Percentiles rank a stretch among this genome's conserved stretches.
These are phyloP conservation scores for Chloroceryle amazona DNA, from an alignment of 2,797 vertebrate genomes.

Conservation along the genomic window DNA sequence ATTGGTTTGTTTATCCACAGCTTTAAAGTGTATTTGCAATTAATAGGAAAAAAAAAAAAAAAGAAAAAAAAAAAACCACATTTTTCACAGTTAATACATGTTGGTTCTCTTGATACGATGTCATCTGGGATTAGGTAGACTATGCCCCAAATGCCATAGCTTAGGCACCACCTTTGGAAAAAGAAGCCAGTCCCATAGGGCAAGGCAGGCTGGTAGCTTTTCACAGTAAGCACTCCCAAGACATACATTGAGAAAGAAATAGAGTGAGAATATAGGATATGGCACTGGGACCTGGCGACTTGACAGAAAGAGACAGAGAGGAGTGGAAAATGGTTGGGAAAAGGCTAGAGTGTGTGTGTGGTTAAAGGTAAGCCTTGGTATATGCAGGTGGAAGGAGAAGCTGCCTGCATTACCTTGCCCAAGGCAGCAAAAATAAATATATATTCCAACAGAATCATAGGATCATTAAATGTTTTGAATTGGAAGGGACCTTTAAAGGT, in stretches of 20 bases:
- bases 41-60: background rate
- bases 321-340: background rate
- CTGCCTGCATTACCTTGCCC: background rate
- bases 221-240: background rate
- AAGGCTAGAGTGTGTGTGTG: background rate
- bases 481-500: background rate
- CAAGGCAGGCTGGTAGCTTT: background rate
- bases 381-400: background rate
- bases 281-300: background rate
- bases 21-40: background rate
- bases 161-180: background rate
- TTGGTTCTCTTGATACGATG: background rate
- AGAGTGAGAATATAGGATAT: background rate
- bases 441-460: background rate
- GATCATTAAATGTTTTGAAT: background rate
- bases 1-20: background rate
- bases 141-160: fast-evolving
- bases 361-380: background rate
- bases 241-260: background rate
- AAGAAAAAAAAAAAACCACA: background rate
- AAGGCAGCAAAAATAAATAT: background rate
- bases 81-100: background rate
- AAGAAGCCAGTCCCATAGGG: background rate
- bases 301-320: background rate
- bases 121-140: background rate